Evolutionary conservation across 1,140 invertebrate genomes (phyloP).

Genomic region (Eufriesea mexicana): DNA sequence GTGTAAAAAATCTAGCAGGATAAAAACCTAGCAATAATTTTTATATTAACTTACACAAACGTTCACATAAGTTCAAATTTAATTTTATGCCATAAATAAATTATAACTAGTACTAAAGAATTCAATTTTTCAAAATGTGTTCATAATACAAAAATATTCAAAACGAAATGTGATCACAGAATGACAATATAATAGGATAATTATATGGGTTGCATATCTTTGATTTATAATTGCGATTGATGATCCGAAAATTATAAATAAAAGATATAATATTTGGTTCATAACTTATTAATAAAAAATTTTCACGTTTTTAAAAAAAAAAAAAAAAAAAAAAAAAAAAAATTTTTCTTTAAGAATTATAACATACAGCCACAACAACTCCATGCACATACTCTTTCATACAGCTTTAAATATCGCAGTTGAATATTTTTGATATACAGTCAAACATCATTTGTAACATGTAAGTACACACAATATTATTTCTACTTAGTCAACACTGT

Average conservation of each 20-base stretch:
- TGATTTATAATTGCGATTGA: neutral
- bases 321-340: conserved; percentile 3
- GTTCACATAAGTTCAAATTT: conserved; percentile 46
- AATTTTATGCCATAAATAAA: conserved; percentile 40
- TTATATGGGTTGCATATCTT: conserved; percentile 28
- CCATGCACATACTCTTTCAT: conserved; percentile 59
- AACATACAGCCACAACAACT: conserved; percentile 50
- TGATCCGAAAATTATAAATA: neutral
- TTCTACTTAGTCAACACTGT: conserved; percentile 54
- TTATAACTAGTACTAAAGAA: conserved; percentile 35
- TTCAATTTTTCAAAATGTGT: conserved; percentile 25
- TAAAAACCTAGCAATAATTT: conserved; percentile 49
- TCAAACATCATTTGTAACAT: conserved; percentile 51
- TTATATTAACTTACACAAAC: conserved; percentile 44
- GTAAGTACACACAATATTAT: conserved; percentile 45
- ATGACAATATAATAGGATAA: conserved; percentile 25
- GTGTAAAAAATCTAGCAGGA: conserved; percentile 55
- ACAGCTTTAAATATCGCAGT: conserved; percentile 42
- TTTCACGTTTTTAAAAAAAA: neutral
- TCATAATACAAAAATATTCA: conserved; percentile 37
- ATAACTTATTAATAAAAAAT: conserved; percentile 1
- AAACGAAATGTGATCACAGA: conserved; percentile 29
- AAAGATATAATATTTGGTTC: neutral
- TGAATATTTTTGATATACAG: conserved; percentile 45
- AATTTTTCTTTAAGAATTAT: conserved; percentile 46